A percentile compares a stretch with the other conserved stretches of the same genome.
These are phyloP conservation scores for Cloeon dipterum DNA, from an alignment of 2,888 invertebrate species.

Conservation along the genomic window DNA sequence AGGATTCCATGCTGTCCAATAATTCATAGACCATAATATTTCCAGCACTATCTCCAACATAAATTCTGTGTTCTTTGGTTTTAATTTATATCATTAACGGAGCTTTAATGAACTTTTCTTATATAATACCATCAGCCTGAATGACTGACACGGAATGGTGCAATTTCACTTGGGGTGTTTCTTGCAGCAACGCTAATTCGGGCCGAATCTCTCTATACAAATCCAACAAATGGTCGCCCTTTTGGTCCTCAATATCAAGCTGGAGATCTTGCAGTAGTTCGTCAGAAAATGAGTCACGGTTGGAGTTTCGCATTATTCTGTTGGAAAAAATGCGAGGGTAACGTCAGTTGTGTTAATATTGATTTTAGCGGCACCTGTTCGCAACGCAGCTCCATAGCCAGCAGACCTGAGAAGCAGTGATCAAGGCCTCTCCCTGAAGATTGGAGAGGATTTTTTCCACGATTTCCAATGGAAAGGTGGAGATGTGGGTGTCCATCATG, in stretches of 20 bases:
- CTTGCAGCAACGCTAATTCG: not conserved
- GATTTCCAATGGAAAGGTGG: not conserved
- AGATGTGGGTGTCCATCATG: no score
- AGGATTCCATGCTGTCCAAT: not conserved
- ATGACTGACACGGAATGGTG: not conserved
- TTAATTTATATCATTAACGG: no score
- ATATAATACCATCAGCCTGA: not conserved
- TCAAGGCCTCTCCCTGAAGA: not conserved
- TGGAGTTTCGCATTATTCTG: not conserved
- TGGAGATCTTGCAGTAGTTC: not conserved
- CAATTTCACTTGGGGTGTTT: not conserved
- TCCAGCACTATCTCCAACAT: not conserved
- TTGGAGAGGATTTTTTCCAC: not conserved
- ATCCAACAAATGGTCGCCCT: not conserved
- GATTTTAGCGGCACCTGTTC: no score
- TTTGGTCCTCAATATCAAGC: not conserved
- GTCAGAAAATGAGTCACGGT: not conserved
- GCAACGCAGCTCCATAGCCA: not conserved
- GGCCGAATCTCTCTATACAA: not conserved
- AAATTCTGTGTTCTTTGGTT: not conserved
- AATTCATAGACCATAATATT: not conserved
- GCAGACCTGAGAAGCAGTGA: not conserved
- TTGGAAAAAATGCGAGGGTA: no score
- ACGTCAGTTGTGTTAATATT: no score
- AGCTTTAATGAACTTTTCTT: no score